Conservation (phyloP, 2,113 vertebrate species). For the Sakesphorus luctuosus region DNA sequence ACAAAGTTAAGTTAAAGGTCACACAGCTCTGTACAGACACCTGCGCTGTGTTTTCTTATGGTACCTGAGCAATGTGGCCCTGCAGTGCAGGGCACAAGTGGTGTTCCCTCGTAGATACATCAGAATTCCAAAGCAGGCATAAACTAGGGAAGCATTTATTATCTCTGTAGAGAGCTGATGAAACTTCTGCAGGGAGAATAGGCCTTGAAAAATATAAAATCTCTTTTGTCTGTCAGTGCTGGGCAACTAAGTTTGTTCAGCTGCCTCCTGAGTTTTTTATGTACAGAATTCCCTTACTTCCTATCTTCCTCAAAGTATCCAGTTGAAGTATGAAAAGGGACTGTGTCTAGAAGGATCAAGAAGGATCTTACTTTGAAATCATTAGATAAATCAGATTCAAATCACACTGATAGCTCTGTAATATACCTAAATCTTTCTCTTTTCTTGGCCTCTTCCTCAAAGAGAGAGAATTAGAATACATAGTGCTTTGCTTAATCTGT, state of each 20-base stretch:
- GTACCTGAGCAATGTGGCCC: not conserved
- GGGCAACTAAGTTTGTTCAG: not conserved
- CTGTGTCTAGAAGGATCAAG: not conserved
- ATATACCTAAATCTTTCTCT: not conserved
- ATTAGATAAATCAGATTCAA: not conserved
- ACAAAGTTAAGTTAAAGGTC: not conserved
- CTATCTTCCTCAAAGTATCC: not conserved
- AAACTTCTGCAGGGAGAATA: not conserved
- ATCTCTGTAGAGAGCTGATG: not conserved
- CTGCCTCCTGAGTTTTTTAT: not conserved
- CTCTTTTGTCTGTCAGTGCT: not conserved
- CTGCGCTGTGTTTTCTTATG: not conserved
- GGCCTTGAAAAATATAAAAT: not conserved
- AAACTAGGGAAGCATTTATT: not conserved
- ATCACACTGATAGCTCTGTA: not conserved
- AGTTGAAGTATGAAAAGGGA: not conserved
- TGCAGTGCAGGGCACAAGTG: not conserved
- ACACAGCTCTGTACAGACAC: not conserved
- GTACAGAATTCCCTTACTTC: not conserved
- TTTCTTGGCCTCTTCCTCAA: not conserved
- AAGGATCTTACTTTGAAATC: not conserved
- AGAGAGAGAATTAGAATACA: not conserved
- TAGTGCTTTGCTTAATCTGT: not conserved
- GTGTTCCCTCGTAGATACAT: not conserved
- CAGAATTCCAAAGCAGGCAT: not conserved